Conservation (phyloP, 53 echinoderm and acorn worm species). For the Patiria pectinifera region DNA sequence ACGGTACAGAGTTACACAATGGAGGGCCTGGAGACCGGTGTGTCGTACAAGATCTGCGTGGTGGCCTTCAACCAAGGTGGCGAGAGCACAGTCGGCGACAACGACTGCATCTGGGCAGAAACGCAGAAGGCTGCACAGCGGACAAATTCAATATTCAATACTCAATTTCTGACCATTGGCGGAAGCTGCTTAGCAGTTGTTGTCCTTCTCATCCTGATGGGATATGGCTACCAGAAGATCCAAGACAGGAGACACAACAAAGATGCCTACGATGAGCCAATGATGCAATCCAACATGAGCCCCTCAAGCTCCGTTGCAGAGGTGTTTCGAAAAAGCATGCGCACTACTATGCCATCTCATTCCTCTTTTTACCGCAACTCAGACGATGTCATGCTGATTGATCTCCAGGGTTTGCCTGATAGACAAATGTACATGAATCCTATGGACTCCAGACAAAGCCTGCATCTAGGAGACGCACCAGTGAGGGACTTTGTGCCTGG, state of each 20-base stretch:
- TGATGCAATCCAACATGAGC: background rate
- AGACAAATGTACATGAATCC: constrained; percentile 96
- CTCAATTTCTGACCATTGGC: constrained; percentile 79
- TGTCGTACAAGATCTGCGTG: constrained; percentile 89
- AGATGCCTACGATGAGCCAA: constrained; percentile 18
- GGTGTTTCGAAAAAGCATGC: constrained; percentile 73
- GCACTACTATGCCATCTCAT: constrained; percentile 44
- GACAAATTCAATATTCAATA: constrained; percentile 57
- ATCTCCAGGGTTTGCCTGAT: constrained; percentile 67
- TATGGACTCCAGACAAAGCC: constrained; percentile 83
- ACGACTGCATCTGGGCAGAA: constrained; percentile 87
- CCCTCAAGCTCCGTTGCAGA: constrained; percentile 58
- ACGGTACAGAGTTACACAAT: constrained; percentile 84
- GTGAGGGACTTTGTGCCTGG: constrained; percentile 48
- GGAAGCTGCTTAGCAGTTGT: constrained; percentile 72
- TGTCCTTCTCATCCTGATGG: constrained; percentile 59
- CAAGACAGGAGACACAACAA: constrained; percentile 72
- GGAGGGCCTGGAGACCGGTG: constrained; percentile 74
- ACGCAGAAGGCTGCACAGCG: constrained; percentile 49
- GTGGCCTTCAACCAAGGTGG: constrained; percentile 91
- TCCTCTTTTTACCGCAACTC: constrained; percentile 67
- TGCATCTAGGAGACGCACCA: constrained; percentile 61
- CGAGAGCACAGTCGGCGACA: constrained; percentile 77
- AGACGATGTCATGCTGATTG: constrained; percentile 92
- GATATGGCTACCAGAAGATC: constrained; percentile 76